Base-by-base conservation (phyloP, 2,888 invertebrate genomes). In the Chromoteleia sp. region DNA sequence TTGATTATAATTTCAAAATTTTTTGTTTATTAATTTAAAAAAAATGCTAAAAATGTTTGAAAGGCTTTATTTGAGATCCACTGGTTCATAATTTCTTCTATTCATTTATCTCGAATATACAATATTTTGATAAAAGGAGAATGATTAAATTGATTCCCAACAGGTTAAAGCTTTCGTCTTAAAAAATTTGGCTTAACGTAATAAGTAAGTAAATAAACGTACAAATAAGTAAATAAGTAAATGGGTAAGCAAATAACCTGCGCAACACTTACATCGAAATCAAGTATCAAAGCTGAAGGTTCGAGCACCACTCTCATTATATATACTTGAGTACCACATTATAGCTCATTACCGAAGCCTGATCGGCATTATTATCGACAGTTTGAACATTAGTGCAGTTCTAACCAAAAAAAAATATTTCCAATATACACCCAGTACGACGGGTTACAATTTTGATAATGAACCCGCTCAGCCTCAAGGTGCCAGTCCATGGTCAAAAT, bases 261-360 rank as follows among this genome's bases (percentile, higher is more conserved):
- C 82, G 43, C 81, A 61, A 52, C 43, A 30, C 61, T 71, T 82
- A 79, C 78, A 48, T 74, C 70, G 39, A 58, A 78, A 75, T 54
- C 80, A 56, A 73, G 75, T 65, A 73, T 73, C 80, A 63, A 48
- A 75, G 61, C 36, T 68, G 50, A 71, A 76, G 75, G 71, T 84
- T 84, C 83, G 82, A 85, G 81, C 85, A 86, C 88, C 88, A 87
- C 86, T 87, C 85, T 88, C 88, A 90, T 90, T 90, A 90, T 89
- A 88, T 88, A 88, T 90, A 89, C 90, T 90, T 90, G 88, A 87
- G 84, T 86, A 87, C 86, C 86, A 89, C 89, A 91, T 91, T 91
- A 91, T 90, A 87, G 87, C 88, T 90, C 90, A 91, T 91, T 91
- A 91, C 89, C 86, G 89, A 63, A 87, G 85, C 85, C 88, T 88